These are phyloP conservation scores for Neomicropteryx cornuta DNA, from an alignment of 1,140 invertebrate genomes.

Conservation along the genomic window DNA sequence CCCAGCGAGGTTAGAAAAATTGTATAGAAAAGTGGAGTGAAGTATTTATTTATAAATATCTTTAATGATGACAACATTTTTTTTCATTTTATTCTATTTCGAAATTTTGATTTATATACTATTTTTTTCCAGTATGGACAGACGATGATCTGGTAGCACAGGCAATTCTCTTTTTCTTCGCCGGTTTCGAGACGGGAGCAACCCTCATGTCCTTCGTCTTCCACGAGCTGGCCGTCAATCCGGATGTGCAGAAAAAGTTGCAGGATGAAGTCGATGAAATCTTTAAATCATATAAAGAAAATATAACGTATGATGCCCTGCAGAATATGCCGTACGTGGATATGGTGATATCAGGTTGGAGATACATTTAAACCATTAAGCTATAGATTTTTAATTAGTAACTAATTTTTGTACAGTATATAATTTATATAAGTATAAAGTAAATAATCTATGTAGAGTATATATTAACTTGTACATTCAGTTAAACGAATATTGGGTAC, in stretches of 20 bases:
- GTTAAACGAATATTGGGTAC: too few species aligned
- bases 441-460: too few species aligned
- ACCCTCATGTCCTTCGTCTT: constrained; percentile 25
- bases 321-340: constrained; percentile 38
- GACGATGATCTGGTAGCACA: constrained; percentile 54
- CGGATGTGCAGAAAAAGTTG: constrained; percentile 34
- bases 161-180: constrained; percentile 47
- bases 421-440: too few species aligned
- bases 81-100: constrained; percentile 6
- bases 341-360: constrained; percentile 37
- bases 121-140: constrained; percentile 30
- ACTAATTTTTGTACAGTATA: too few species aligned
- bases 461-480: too few species aligned
- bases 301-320: constrained; percentile 29
- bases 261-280: constrained; percentile 24
- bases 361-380: too few species aligned
- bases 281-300: constrained; percentile 16
- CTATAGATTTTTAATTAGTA: too few species aligned
- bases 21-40: too few species aligned
- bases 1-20: too few species aligned
- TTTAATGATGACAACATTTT: too few species aligned
- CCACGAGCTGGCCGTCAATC: constrained; percentile 41
- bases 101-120: background rate
- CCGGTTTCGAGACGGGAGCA: constrained; percentile 48
- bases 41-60: too few species aligned